phyloP scores from a whole-genome alignment of 2,113 vertebrate species.

The Plestiodon gilberti region DNA sequence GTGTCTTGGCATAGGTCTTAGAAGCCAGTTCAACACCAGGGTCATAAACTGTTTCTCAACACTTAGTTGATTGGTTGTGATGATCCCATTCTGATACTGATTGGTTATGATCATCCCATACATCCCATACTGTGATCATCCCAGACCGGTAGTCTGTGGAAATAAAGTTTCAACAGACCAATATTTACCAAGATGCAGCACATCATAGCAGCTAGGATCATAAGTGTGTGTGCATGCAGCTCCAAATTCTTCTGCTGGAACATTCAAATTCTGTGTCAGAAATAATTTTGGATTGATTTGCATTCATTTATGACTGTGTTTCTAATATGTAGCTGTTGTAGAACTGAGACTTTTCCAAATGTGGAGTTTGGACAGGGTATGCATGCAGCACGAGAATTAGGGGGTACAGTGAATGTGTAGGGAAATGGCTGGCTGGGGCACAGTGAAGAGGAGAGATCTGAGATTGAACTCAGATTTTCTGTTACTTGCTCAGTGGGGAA shows the following conservation, averaged over 20 bases:
- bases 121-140: too few species aligned
- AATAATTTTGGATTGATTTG: not conserved
- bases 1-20: not conserved
- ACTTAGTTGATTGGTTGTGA: conserved; percentile 38
- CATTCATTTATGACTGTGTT: not conserved
- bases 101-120: too few species aligned
- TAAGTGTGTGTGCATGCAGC: not conserved
- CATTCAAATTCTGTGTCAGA: not conserved
- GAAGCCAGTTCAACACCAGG: not conserved
- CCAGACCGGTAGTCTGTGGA: not conserved
- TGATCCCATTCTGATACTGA: not conserved
- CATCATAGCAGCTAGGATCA: not conserved
- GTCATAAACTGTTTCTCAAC: conserved; percentile 39
- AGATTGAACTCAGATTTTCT: too few species aligned
- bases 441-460: too few species aligned
- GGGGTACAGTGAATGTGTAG: not conserved
- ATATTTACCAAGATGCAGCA: not conserved
- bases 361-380: too few species aligned
- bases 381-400: not conserved
- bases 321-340: not conserved
- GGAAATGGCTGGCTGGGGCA: not conserved
- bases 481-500: not conserved
- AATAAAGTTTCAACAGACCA: not conserved
- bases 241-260: not conserved
- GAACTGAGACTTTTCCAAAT: not conserved